Conservation (phyloP, 2,113 vertebrate species). For the Mirza zaza region DNA sequence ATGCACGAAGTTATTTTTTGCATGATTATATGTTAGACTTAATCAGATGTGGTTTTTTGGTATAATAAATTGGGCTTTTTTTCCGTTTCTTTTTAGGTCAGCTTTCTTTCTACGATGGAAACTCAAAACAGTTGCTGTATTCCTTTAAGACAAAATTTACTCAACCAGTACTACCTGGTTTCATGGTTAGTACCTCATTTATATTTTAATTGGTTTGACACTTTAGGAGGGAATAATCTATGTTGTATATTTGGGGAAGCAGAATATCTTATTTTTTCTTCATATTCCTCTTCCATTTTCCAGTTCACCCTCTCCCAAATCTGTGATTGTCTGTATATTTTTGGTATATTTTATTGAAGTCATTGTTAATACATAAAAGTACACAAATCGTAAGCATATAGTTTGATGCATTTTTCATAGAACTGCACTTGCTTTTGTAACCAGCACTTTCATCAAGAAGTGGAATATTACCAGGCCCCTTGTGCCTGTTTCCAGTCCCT, state of each 20-base stretch:
- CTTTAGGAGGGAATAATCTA: constrained; percentile 31
- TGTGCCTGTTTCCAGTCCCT: not conserved
- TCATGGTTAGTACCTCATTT: constrained; percentile 90
- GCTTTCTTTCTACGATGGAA: constrained; percentile 92
- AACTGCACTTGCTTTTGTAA: not conserved
- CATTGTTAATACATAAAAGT: not conserved
- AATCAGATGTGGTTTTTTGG: not conserved
- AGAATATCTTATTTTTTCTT: not conserved
- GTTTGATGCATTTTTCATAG: constrained; percentile 3
- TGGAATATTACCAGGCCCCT: not conserved
- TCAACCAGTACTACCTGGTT: constrained; percentile 93
- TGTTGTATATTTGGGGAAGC: not conserved
- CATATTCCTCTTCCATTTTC: not conserved
- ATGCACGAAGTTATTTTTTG: not conserved
- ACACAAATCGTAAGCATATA: not conserved
- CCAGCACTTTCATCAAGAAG: not conserved
- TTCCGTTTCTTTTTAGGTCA: constrained; percentile 86
- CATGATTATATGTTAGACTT: constrained; percentile 5
- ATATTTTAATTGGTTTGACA: constrained; percentile 18
- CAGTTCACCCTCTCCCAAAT: not conserved
- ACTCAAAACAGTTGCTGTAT: constrained; percentile 90
- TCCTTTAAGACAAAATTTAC: constrained; percentile 94
- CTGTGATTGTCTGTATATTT: constrained; percentile 14
- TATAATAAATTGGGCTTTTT: constrained; percentile 41
- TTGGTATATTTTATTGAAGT: constrained; percentile 53